Evolutionary conservation across 2,888 invertebrate species (phyloP).

Genomic region (Leucozona laternaria): DNA sequence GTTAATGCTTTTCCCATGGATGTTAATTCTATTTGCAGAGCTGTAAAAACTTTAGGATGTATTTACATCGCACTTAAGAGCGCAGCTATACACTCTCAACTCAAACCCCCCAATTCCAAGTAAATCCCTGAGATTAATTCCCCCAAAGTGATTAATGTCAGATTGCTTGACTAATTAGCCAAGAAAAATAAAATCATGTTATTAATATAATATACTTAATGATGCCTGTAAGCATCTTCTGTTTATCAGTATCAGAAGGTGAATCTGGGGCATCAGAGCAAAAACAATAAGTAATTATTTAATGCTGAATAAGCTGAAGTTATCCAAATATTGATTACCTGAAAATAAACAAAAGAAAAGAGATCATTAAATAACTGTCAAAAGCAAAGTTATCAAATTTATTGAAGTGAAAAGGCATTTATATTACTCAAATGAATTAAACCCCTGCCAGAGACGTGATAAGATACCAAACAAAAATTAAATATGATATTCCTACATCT

Average conservation of each 20-base stretch:
- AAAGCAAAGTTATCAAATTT: not conserved
- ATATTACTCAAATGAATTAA: not conserved
- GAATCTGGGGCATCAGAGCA: not conserved
- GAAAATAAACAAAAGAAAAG: constrained; percentile 12
- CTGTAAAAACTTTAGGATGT: constrained; percentile 9
- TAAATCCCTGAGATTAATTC: constrained; percentile 3
- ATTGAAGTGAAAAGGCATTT: not conserved
- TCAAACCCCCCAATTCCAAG: not conserved
- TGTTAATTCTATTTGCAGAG: constrained; percentile 7
- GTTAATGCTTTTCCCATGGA: not conserved
- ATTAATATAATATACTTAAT: constrained; percentile 15
- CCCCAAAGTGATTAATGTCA: constrained; percentile 15
- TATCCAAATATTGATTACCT: constrained; percentile 19
- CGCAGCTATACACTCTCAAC: not conserved
- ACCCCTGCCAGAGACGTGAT: not conserved
- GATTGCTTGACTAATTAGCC: constrained; percentile 21
- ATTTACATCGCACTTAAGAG: not conserved
- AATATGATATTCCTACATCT: not conserved
- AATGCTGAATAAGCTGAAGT: not conserved
- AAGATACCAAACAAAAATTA: not conserved
- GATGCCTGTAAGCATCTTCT: constrained; percentile 11
- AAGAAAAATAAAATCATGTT: not conserved
- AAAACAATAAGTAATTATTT: constrained; percentile 13
- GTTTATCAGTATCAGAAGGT: not conserved
- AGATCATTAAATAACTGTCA: constrained; percentile 17